These are phyloP conservation scores for Harpagus bidentatus DNA, from an alignment of 2,113 vertebrate species.

Conservation along the genomic window DNA sequence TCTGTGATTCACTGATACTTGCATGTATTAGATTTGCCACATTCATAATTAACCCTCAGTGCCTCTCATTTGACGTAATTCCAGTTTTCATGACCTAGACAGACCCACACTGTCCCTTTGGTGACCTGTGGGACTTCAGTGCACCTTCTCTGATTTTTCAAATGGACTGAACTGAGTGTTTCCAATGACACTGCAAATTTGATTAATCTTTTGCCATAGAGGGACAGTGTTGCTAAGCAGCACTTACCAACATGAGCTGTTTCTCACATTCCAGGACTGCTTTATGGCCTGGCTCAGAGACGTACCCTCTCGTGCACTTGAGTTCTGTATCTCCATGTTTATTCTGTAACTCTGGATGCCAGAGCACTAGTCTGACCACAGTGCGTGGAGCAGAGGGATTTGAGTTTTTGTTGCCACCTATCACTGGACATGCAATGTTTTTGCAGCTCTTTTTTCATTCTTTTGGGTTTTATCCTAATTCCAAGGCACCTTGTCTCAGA, in stretches of 20 bases:
- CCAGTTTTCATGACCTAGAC: neutral
- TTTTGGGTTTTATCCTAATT: neutral
- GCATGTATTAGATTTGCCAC: neutral
- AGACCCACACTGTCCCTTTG: neutral
- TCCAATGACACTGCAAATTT: conserved; percentile 26
- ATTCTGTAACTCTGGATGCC: neutral
- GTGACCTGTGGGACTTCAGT: conserved; percentile 3
- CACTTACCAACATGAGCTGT: neutral
- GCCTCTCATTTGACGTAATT: conserved; percentile 10
- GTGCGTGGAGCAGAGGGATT: rapidly evolving
- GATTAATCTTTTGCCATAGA: neutral
- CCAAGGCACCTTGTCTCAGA: neutral
- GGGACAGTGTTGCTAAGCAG: conserved; percentile 68
- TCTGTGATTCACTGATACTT: neutral
- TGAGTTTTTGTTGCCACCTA: neutral
- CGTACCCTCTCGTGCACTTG: neutral
- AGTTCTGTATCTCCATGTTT: neutral
- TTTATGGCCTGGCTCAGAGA: neutral
- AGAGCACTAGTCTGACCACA: neutral
- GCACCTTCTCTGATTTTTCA: neutral
- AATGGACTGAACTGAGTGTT: neutral
- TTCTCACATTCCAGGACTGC: neutral
- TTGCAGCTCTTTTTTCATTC: neutral
- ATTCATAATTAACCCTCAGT: conserved; percentile 7
- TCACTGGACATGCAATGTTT: rapidly evolving